Base-by-base conservation (phyloP, 2,113 vertebrate genomes). In the Laticauda laticaudata region DNA sequence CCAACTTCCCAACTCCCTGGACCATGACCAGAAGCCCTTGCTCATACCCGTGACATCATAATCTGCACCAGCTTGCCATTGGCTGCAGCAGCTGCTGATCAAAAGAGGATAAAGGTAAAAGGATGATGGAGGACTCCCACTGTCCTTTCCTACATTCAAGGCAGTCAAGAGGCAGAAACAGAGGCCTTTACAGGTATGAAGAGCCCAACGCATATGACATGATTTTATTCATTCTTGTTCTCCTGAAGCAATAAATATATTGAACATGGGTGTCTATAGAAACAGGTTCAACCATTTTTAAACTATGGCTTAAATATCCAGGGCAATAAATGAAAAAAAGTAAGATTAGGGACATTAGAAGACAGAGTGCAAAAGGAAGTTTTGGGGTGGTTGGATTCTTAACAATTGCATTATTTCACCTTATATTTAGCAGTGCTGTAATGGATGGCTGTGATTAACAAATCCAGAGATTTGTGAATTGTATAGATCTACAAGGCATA, bases 11-110 rank as follows among this genome's bases (percentile, higher is more conserved):
- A 29, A 85, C 53, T 14, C 34, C 39, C 1, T 39, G 53, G 45
- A 55, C 54, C 45, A 51, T 75, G 64, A 59, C 8, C 21, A 21
- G 86, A 54, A 51, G 54, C 5, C 26, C 55, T 86, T 12, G 55
- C 87, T 90, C 55, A 64, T 21, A 21, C 45, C 23, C 69, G 3
- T 93, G 93, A 93, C 87, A 69, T 93, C 93, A 93, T 81, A 93
- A 93, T 93, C 87, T 90, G 56, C 24, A 51, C 5, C 53, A 86
- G 87, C n/a, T 48, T 64, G 24, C n/a, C 75, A 93, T 93, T 93
- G 93, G 91, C 55, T 92, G 69, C 56, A 90, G 64, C 24, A 55
- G 23, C 39, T 92, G 69, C 26, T 86, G 24, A 55, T 86, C 56
- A 23, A 45, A 75, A 88, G n/a, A 81, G 54, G 57, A 21, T 48